Base-by-base conservation (phyloP, 1,140 invertebrate species). In the Hermatobates lingyangjiaoensis region DNA sequence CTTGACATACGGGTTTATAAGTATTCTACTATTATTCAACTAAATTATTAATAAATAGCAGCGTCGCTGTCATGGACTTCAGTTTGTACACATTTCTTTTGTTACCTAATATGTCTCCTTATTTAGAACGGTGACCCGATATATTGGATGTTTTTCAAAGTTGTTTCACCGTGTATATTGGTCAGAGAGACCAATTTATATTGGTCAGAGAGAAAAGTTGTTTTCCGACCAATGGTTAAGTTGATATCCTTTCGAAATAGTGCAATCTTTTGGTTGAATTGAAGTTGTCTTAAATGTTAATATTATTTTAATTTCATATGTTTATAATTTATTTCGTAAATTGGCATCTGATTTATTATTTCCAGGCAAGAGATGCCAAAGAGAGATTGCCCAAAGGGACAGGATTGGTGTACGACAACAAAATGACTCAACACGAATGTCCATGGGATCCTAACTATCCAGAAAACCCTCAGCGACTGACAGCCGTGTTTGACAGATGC, bases 371-470 rank as follows among this genome's bases (percentile, higher is more conserved):
- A 61, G 74, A 76, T 53, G 70, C 77, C 1, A 78, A 78, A 61
- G 62, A 61, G 0, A 65, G 71, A 58, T 60, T 71, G 14, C 70
- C 70, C 20, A 71, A 71, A 14, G 58, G 70, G 10, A 92, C 88
- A 1, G 87, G 85, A 0, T 63, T 93, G 2, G 72, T 87, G 39
- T 89, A 79, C 59, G 82, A 92, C 62, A 68, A 73, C 45, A 69
- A 73, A 1, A 89, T 91, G 84, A 61, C 70, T 1, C 72, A 84
- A 48, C 88, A 91, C 61, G 59, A 65, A 18, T 91, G 85, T 62
- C 64, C 83, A 0, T 93, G 88, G 88, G 87, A 92, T 66, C 57
- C 69, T 3, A 73, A 76, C 47, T 85, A 91, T 68, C 81, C 82
- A 2, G 89, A 95, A 65, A 75, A 75, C 58, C 87, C 88, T 0